phyloP scores from a whole-genome alignment of 2,797 vertebrate genomes.

The Lophius americanus region DNA sequence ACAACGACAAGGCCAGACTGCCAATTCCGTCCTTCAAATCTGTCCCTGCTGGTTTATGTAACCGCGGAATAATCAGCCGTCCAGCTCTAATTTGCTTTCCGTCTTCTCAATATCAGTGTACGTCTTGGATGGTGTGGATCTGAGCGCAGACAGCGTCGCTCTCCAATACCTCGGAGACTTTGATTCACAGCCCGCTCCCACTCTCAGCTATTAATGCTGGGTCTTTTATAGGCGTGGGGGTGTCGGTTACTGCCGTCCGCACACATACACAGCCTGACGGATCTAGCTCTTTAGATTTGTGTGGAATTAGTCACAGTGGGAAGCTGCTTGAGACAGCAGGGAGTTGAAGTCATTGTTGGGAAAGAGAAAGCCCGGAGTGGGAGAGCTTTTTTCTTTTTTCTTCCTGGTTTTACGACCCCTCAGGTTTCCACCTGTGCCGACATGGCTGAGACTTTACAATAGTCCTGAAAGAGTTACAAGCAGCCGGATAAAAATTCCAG shows the following conservation, averaged over 20 bases:
- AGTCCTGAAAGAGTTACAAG: slow-evolving; percentile 84
- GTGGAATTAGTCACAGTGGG: slow-evolving; percentile 76
- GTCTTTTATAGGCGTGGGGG: slow-evolving; percentile 62
- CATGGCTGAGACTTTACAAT: slow-evolving; percentile 84
- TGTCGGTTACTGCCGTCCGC: slow-evolving; percentile 61
- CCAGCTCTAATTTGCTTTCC: slow-evolving; percentile 15
- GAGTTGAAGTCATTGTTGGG: slow-evolving; percentile 65
- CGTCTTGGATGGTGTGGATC: slow-evolving; percentile 2
- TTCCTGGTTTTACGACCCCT: slow-evolving; percentile 72
- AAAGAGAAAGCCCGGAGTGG: slow-evolving; percentile 61
- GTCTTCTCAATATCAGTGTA: slow-evolving; percentile 12
- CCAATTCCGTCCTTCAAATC: slow-evolving; percentile 4
- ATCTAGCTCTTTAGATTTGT: slow-evolving; percentile 70
- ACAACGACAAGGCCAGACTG: too few species aligned
- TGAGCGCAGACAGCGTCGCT: slow-evolving; percentile 33
- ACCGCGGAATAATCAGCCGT: slow-evolving; percentile 17
- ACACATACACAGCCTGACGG: slow-evolving; percentile 62
- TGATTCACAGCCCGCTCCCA: slow-evolving; percentile 63
- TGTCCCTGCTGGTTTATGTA: slow-evolving; percentile 6
- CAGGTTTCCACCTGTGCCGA: slow-evolving; percentile 86
- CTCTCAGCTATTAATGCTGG: slow-evolving; percentile 49
- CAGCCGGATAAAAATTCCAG: slow-evolving; percentile 85
- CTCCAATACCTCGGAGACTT: slow-evolving; percentile 25
- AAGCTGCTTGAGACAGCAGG: slow-evolving; percentile 45
- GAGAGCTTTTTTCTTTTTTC: slow-evolving; percentile 37